These are phyloP conservation scores for Lethocerus indicus DNA, from an alignment of 1,140 invertebrate species.

Conservation along the genomic window DNA sequence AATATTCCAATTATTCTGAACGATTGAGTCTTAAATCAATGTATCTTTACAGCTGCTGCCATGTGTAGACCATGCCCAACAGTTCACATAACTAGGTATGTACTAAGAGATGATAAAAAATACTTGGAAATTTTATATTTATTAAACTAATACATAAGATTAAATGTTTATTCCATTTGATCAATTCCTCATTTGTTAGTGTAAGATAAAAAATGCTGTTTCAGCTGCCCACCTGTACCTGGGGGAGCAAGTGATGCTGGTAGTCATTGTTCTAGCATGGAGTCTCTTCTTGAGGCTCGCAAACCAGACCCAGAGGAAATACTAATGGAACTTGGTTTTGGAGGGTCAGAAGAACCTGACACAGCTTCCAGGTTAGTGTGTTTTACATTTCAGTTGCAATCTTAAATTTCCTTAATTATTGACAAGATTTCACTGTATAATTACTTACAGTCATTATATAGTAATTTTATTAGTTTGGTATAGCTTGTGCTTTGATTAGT, in stretches of 20 bases:
- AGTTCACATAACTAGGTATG: background rate
- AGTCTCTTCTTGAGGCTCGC: conserved; percentile 50
- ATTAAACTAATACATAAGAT: background rate
- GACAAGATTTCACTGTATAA: too few species aligned
- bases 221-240: background rate
- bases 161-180: background rate
- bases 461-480: too few species aligned
- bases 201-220: background rate
- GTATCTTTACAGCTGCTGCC: conserved; percentile 12
- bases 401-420: too few species aligned
- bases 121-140: background rate
- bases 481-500: too few species aligned
- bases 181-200: background rate
- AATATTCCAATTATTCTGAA: background rate
- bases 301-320: conserved; percentile 59
- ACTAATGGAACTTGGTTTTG: conserved; percentile 47
- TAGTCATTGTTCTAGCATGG: conserved; percentile 53
- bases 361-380: conserved; percentile 25
- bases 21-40: background rate
- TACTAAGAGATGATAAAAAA: background rate
- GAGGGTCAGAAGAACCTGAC: conserved; percentile 26
- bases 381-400: too few species aligned
- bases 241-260: conserved; percentile 25
- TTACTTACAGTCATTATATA: too few species aligned
- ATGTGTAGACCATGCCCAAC: conserved; percentile 8